These are phyloP conservation scores for Lanius ludovicianus DNA, from an alignment of 2,113 vertebrate species.

Conservation along the genomic window DNA sequence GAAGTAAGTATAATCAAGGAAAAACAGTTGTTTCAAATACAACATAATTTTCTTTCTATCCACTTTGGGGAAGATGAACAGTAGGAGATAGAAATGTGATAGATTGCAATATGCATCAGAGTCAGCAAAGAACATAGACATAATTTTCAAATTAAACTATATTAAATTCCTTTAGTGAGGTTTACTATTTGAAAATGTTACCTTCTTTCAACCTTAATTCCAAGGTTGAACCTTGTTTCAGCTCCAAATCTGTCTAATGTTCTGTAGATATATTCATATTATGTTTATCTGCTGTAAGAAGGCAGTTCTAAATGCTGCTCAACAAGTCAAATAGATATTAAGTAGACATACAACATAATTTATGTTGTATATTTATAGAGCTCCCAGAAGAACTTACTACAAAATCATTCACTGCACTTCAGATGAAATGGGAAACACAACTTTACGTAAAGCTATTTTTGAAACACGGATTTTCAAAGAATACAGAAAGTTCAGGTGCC, in stretches of 20 bases:
- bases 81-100: neutral
- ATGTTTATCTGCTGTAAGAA: neutral
- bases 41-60: neutral
- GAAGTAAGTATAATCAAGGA: neutral
- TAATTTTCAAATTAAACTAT: neutral
- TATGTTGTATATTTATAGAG: neutral
- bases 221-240: neutral
- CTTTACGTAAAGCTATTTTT: neutral
- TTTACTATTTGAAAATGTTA: neutral
- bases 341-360: neutral
- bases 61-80: neutral
- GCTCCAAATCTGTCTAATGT: neutral
- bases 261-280: neutral
- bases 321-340: neutral
- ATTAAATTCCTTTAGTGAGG: neutral
- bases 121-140: neutral
- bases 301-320: neutral
- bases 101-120: neutral
- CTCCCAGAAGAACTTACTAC: neutral
- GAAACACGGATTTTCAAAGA: neutral
- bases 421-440: neutral
- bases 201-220: neutral
- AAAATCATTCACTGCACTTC: neutral
- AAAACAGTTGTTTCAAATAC: neutral
- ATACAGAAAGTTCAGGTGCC: neutral